Conservation (phyloP, 2,888 invertebrate species). For the Leuctra nigra region DNA sequence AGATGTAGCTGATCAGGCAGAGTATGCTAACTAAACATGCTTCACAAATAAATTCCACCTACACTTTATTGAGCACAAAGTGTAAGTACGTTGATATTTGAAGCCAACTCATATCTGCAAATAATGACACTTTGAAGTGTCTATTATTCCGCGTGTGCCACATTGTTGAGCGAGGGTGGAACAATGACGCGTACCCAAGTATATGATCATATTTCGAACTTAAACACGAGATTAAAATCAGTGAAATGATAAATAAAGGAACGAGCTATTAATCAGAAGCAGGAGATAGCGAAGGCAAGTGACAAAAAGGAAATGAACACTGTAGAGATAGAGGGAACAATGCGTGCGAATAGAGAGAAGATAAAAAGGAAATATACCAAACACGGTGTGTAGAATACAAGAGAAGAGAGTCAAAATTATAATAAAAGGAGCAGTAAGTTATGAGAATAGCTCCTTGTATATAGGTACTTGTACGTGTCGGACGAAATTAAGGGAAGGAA, state of each 20-base stretch:
- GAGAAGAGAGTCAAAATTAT: constrained; percentile 1
- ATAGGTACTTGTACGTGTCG: constrained; percentile 14
- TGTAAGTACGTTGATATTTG: no score
- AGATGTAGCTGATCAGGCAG: no score
- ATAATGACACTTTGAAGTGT: no score
- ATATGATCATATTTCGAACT: constrained; percentile 6
- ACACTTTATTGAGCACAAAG: no score
- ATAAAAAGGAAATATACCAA: constrained; percentile 22
- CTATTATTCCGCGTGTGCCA: no score
- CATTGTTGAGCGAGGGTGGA: no score
- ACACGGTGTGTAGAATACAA: constrained; percentile 2
- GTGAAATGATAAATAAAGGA: constrained; percentile 22
- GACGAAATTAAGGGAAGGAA: constrained; percentile 18
- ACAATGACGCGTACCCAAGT: no score
- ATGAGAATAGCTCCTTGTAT: not conserved
- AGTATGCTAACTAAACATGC: no score
- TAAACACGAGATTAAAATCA: constrained; percentile 5
- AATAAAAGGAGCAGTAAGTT: constrained; percentile 10
- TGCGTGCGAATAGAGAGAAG: constrained; percentile 17
- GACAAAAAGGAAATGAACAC: constrained; percentile 25
- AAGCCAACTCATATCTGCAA: no score
- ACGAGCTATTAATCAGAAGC: constrained; percentile 12
- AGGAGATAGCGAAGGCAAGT: not conserved
- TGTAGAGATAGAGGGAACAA: constrained; percentile 22
- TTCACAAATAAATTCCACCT: no score